A percentile compares a stretch with the other conserved stretches of the same genome.
Evolutionary conservation across 2,888 invertebrate species (phyloP).

Genomic region (Rutpela maculata): DNA sequence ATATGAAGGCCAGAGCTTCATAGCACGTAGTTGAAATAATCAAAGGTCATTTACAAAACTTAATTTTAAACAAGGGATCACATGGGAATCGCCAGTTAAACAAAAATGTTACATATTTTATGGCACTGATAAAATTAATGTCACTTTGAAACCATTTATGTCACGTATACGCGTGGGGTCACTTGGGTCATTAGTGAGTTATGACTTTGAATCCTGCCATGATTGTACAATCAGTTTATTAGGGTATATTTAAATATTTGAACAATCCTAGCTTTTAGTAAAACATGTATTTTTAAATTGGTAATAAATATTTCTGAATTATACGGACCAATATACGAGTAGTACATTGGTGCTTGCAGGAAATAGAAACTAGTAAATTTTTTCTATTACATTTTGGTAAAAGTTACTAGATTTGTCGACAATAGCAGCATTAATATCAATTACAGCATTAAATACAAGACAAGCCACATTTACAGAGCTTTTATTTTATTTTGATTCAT

Average conservation of each 20-base stretch:
- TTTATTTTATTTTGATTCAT: too few relatives aligned
- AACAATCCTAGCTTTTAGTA: background rate
- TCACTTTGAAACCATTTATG: conserved; percentile 4
- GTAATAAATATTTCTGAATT: background rate
- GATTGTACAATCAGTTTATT: background rate
- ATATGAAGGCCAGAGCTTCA: background rate
- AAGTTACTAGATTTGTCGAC: too few relatives aligned
- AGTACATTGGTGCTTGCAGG: background rate
- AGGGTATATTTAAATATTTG: background rate
- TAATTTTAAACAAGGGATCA: background rate
- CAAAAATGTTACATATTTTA: conserved; percentile 4
- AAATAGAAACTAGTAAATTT: background rate
- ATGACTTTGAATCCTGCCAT: background rate
- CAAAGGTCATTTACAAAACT: background rate
- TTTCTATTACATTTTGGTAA: too few relatives aligned
- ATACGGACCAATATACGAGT: background rate
- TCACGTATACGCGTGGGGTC: background rate
- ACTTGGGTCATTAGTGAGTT: conserved; percentile 1
- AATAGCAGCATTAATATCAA: too few relatives aligned
- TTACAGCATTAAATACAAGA: too few relatives aligned
- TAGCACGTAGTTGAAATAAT: background rate
- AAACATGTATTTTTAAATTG: background rate
- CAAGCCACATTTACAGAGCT: too few relatives aligned
- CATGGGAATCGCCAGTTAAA: background rate
- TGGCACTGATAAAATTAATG: background rate